These are phyloP conservation scores for Okapia johnstoni DNA, from an alignment of 2,113 vertebrate genomes.

Conservation along the genomic window DNA sequence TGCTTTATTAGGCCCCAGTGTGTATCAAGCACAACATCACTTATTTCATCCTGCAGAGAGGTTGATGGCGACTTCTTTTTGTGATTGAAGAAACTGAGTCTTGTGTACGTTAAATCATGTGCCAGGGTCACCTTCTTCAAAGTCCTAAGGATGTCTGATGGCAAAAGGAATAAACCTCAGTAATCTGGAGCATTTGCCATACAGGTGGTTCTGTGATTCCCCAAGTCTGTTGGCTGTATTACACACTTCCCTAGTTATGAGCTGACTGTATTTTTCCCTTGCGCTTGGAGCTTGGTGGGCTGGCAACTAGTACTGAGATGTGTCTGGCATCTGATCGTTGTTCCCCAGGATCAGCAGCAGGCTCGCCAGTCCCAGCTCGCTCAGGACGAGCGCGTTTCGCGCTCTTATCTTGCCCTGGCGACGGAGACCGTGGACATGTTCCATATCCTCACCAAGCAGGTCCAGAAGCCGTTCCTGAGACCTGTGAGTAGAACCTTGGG, in stretches of 20 bases:
- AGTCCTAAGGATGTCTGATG: background rate
- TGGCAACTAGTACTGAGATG: accelerated
- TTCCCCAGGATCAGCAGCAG: conserved; percentile 95
- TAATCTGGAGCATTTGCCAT: background rate
- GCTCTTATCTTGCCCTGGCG: conserved; percentile 96
- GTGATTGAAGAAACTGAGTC: background rate
- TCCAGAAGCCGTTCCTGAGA: conserved; percentile 98
- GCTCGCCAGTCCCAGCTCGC: conserved; percentile 96
- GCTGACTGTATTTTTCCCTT: background rate
- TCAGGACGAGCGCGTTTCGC: conserved; percentile 97
- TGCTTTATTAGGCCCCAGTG: background rate
- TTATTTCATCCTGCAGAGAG: background rate
- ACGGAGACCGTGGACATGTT: conserved; percentile 99
- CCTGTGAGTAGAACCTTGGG: conserved; percentile 86
- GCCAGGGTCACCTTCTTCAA: background rate
- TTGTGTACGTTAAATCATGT: background rate
- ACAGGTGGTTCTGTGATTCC: accelerated
- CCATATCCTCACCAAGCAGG: conserved; percentile 99
- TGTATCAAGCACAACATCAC: background rate
- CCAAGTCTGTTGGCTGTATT: accelerated
- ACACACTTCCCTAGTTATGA: accelerated
- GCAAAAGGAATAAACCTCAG: background rate
- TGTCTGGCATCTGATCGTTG: background rate
- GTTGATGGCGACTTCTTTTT: background rate
- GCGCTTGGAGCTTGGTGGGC: accelerated